Evolutionary conservation across 1,140 invertebrate genomes (phyloP), one percentile per base, ranked within the genome.

Genomic region (Eupristina koningsbergeri): DNA sequence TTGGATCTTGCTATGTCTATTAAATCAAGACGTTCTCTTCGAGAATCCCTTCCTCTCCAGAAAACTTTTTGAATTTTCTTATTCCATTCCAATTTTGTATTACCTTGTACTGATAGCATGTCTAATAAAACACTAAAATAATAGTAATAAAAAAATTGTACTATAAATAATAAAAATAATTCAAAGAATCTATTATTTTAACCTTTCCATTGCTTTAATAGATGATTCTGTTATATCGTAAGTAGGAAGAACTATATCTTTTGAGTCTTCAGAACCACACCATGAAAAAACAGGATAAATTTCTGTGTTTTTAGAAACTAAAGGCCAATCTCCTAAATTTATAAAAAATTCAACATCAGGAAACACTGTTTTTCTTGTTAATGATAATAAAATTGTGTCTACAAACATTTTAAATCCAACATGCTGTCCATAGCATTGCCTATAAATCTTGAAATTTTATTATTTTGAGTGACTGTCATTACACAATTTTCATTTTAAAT

Each of bases 371-470:
- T 98, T 98, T 85, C 97, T 93, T 19, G 95, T 90, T 26, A 99
- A 88, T 0, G 97, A 98, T 41, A 98, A 90, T 31, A 99, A 92
- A 85, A 98, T 96, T 75, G 95, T 95, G 93, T 99, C 98, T 91
- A 96, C 95, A 92, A 99, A 99, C 94, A 98, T 98, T 91, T 98
- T 98, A 90, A 99, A 99, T 22, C 97, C 98, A n/a, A 97, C 95
- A 93, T 99, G 96, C 92, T 98, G 95, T 34, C 98, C 98, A 93
- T 97, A 98, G 89, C 98, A 99, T 87, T 95, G 95, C 87, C 97
- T 94, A 91, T 97, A 97, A 87, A 98, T 93, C 95, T 92, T 78
- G 80, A 88, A 86, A 79, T 75, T 85, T 67, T 81, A 73, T 53
- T 58, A 82, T 26, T 76, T 75, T 39, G 13, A 11, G 0, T 34